phyloP scores from a whole-genome alignment of 2,888 invertebrate genomes.

The Agrochola lychnidis region DNA sequence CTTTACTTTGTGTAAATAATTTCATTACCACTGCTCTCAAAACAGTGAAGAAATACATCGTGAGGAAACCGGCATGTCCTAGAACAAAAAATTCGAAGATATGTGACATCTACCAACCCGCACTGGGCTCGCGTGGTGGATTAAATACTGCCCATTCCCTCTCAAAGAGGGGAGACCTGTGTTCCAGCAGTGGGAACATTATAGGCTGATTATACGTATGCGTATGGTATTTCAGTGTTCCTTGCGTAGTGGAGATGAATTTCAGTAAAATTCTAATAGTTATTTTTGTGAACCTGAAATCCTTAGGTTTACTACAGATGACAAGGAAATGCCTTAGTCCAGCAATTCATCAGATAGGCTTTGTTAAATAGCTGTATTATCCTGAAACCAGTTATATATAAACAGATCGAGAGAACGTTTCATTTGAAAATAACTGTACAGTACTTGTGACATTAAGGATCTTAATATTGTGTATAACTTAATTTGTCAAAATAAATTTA shows the following conservation, averaged over 20 bases:
- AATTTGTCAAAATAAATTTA: neutral
- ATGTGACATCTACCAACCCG: no score
- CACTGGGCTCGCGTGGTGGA: no score
- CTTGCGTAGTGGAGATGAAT: neutral
- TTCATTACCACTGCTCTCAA: no score
- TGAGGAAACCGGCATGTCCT: no score
- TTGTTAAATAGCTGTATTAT: neutral
- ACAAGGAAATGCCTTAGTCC: neutral
- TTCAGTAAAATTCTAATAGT: neutral
- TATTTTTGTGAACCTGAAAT: neutral
- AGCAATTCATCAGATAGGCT: neutral
- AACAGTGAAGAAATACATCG: no score
- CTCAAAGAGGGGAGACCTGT: no score
- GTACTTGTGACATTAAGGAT: neutral
- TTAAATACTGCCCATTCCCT: no score
- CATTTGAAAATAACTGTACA: conserved; percentile 6
- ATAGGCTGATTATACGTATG: no score
- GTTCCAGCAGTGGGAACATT: no score
- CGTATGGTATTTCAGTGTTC: neutral
- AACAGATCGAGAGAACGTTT: neutral
- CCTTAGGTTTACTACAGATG: neutral
- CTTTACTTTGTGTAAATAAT: no score
- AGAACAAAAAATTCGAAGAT: no score
- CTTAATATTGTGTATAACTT: neutral
- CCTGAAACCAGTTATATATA: neutral